These are phyloP conservation scores for Oxyteleia sp. DNA, from an alignment of 2,888 invertebrate species.

Conservation along the genomic window DNA sequence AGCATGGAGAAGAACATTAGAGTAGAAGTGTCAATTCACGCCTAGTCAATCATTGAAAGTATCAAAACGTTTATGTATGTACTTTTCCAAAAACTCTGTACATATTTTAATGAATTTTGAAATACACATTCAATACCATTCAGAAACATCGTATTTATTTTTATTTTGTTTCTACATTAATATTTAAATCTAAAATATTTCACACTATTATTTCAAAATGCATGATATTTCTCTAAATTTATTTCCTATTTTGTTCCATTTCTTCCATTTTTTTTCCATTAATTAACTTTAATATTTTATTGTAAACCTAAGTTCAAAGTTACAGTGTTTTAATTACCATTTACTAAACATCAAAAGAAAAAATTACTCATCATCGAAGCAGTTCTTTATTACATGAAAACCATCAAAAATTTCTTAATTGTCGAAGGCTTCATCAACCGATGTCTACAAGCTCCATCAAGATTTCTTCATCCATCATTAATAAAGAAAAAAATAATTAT, in stretches of 20 bases:
- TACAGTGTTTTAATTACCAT: no score
- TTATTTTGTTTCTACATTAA: constrained; percentile 7
- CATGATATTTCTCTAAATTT: not conserved
- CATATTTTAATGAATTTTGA: constrained; percentile 2
- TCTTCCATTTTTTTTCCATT: no score
- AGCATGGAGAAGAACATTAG: constrained; percentile 11
- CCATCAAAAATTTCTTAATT: no score
- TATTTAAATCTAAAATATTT: not conserved
- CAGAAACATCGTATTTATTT: not conserved
- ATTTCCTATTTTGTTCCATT: no score
- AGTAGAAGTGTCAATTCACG: constrained; percentile 13
- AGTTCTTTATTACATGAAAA: no score
- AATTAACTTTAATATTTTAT: no score
- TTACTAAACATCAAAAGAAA: no score
- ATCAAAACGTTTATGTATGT: not conserved
- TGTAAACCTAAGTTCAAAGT: no score
- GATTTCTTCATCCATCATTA: no score
- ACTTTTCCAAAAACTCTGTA: constrained; percentile 7
- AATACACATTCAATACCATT: not conserved
- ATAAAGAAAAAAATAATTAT: not conserved
- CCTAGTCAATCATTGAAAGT: not conserved
- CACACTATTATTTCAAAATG: not conserved
- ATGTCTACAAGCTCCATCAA: no score
- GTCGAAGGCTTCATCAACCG: no score
- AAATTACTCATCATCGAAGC: no score